Percentiles rank a stretch among this genome's conserved stretches.
phyloP scores from a whole-genome alignment of 2,888 invertebrate species.

The Dolichomitus sp. region DNA sequence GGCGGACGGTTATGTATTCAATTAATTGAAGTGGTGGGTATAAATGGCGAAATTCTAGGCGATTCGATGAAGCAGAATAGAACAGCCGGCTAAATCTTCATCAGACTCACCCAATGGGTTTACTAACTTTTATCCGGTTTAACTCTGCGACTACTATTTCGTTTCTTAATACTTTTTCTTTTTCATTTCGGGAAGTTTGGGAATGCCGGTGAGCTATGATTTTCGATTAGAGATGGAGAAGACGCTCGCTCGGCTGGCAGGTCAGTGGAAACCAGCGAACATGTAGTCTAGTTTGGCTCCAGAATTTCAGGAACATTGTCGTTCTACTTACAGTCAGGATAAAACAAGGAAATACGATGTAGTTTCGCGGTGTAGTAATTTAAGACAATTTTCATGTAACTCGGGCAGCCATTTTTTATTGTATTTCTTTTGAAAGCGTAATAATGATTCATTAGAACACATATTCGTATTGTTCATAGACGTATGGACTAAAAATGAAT shows the following conservation, averaged over 20 bases:
- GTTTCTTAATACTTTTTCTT: conserved; percentile 10
- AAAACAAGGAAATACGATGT: conserved; percentile 8
- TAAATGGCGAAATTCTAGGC: not conserved
- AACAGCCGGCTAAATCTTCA: conserved; percentile 7
- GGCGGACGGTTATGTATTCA: conserved; percentile 1
- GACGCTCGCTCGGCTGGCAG: conserved; percentile 1
- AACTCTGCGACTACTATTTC: conserved; percentile 15
- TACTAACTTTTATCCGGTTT: conserved; percentile 8
- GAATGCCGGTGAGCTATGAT: conserved; percentile 24
- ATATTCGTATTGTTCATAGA: no score
- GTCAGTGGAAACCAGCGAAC: not conserved
- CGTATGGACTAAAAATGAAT: no score
- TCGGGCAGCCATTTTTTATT: not conserved
- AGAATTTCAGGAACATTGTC: conserved; percentile 8
- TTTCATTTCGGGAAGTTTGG: conserved; percentile 26
- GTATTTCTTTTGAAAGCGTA: no score
- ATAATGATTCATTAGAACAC: not conserved
- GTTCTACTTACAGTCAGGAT: not conserved
- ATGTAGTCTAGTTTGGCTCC: not conserved
- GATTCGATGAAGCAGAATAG: not conserved
- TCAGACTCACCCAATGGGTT: conserved; percentile 14
- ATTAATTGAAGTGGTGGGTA: not conserved
- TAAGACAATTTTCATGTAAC: not conserved
- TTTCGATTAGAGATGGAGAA: conserved; percentile 27
- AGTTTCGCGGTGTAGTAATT: conserved; percentile 6